Conservation (phyloP, 37 sponge, comb jelly and placozoan species). For the Oopsacas minuta region DNA sequence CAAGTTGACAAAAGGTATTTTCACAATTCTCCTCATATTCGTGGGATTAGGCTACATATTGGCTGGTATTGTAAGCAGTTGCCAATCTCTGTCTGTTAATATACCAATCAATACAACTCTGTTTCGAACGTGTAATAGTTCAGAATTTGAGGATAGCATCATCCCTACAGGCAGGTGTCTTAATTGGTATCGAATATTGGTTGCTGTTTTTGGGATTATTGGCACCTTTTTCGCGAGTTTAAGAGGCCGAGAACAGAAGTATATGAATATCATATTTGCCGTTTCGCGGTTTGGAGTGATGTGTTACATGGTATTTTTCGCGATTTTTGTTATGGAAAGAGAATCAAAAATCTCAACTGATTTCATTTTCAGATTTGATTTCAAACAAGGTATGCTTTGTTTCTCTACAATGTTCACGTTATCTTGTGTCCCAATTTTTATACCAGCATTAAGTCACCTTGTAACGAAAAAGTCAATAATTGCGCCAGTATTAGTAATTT, state of each 20-base stretch:
- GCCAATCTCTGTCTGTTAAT: background rate
- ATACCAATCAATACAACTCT: background rate
- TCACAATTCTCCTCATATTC: background rate
- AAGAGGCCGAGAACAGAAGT: background rate
- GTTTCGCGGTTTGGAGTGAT: background rate
- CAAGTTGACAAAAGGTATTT: background rate
- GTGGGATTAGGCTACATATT: background rate
- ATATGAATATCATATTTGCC: background rate
- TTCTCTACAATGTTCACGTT: background rate
- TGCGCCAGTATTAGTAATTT: background rate
- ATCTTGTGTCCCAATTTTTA: background rate
- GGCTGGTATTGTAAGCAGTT: background rate
- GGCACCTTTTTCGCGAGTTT: background rate
- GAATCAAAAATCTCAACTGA: background rate
- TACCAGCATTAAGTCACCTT: background rate
- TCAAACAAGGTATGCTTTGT: background rate
- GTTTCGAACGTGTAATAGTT: background rate
- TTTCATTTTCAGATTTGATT: background rate
- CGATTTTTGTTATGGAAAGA: background rate
- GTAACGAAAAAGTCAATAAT: background rate
- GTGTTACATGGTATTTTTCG: background rate
- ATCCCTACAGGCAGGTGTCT: background rate
- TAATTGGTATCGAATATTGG: background rate
- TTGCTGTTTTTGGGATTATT: background rate
- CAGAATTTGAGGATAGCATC: background rate